Conservation (phyloP, 2,113 vertebrate genomes). For the Oncorhynchus mykiss region DNA sequence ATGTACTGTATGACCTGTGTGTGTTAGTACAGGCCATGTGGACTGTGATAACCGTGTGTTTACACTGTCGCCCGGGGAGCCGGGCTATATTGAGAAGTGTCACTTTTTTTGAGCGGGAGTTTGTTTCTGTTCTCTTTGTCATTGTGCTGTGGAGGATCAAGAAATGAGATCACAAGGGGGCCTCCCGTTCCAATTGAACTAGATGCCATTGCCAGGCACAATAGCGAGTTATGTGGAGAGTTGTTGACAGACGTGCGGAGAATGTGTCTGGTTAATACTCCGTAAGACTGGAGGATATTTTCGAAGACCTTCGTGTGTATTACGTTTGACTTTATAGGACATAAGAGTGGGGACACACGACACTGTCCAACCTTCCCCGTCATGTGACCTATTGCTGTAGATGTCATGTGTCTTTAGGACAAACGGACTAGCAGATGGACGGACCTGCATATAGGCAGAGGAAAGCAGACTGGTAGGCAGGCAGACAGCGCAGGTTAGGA, state of each 20-base stretch:
- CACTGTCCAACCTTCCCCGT: too few relatives aligned
- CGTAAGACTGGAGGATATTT: slow-evolving; percentile 43
- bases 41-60: slow-evolving; percentile 27
- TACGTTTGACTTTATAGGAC: slow-evolving; percentile 39
- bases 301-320: slow-evolving; percentile 54
- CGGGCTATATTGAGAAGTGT: slow-evolving; percentile 8
- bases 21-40: neutral
- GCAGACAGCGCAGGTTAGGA: neutral
- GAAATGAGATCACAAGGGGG: too few relatives aligned
- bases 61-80: slow-evolving; percentile 4
- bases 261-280: slow-evolving; percentile 38
- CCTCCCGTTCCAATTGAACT: too few relatives aligned
- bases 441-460: neutral
- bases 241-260: slow-evolving; percentile 13
- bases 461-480: neutral
- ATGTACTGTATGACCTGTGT: neutral
- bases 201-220: neutral
- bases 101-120: slow-evolving; percentile 1
- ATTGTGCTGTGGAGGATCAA: neutral
- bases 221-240: neutral
- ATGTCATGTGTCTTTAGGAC: neutral
- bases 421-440: neutral
- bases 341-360: slow-evolving; percentile 15
- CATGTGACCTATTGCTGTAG: neutral
- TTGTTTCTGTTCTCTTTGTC: neutral